Evolutionary conservation across 2,113 vertebrate species (phyloP), one percentile per base, ranked within the genome.

Genomic region (Cottus gobio): DNA sequence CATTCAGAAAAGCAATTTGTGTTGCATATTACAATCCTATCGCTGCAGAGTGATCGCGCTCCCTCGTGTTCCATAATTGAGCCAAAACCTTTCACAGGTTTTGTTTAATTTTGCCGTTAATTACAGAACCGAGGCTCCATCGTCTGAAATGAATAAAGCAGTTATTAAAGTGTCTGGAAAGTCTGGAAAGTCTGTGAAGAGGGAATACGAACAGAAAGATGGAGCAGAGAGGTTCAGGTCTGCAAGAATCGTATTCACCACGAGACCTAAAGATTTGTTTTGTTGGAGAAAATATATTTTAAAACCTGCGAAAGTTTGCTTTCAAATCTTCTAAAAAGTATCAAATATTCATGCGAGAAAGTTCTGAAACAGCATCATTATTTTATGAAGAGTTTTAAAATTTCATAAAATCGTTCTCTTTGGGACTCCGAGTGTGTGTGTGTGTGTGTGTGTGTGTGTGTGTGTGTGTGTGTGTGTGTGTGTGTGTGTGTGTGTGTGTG

Each of bases 1-100:
- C 39, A 46, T 75, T 74, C 82, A 54, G 63, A 77, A 69, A 79
- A 80, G 75, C 69, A 58, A 74, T 87, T 80, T 83, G 80, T 31
- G 39, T 34, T 61, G 26, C 26, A 10, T 7, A 66, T 80, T 69
- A 68, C 10, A 69, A 34, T 63, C 52, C 10, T 71, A 68, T 58
- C 2, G 28, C 42, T 48, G 52, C 57, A 70, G 80, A 84, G 71
- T 69, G 75, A 77, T 85, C 13, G 2, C 18, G 2, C 3, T 34
- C 34, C 26, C 52, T 58, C 1, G 37, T 16, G 52, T 68, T 76
- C 20, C 82, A 56, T 85, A 73, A 85, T 75, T 81, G 82, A 87
- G 80, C 66, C 13, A 5, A 63, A 34, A 34, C 71, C 65, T 69
- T 65, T 58, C 77, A 67, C 37, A 0, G 39, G 50, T 70, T 39